These are phyloP conservation scores for Urocyon cinereoargenteus DNA, from an alignment of 2,797 vertebrate species.

Conservation along the genomic window DNA sequence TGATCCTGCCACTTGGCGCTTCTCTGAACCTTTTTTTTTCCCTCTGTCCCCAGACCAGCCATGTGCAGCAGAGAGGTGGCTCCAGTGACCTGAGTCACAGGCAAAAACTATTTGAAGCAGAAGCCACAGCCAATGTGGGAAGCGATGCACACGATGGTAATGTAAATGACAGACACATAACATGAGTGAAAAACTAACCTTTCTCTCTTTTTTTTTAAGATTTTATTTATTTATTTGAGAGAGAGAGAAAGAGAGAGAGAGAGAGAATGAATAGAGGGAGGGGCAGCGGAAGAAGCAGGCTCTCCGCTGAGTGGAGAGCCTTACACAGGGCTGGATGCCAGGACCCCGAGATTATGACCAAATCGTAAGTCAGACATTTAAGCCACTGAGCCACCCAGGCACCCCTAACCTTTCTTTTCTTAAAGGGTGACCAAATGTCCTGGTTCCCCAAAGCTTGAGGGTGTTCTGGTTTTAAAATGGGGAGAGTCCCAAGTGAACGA, in stretches of 20 bases:
- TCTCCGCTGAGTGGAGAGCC: background rate
- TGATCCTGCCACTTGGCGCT: background rate
- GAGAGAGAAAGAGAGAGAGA: background rate
- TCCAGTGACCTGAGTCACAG: fast-evolving
- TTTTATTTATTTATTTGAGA: background rate
- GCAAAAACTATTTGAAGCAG: background rate
- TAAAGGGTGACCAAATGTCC: background rate
- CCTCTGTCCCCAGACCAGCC: background rate
- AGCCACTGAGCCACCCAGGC: background rate
- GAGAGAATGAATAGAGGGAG: background rate
- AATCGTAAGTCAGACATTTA: background rate
- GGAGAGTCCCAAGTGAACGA: background rate
- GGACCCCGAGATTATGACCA: background rate
- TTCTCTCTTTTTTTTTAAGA: background rate
- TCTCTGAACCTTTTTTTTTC: no score
- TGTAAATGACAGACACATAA: no score
- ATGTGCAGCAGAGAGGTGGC: background rate
- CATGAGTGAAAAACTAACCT: background rate
- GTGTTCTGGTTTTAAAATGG: background rate
- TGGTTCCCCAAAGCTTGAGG: background rate
- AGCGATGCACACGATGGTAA: fast-evolving
- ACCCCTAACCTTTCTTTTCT: background rate
- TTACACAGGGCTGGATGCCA: background rate
- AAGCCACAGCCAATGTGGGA: background rate
- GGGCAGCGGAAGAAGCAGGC: background rate